Conservation (phyloP, 2,888 invertebrate species). For the Hypercompe scribonia region DNA sequence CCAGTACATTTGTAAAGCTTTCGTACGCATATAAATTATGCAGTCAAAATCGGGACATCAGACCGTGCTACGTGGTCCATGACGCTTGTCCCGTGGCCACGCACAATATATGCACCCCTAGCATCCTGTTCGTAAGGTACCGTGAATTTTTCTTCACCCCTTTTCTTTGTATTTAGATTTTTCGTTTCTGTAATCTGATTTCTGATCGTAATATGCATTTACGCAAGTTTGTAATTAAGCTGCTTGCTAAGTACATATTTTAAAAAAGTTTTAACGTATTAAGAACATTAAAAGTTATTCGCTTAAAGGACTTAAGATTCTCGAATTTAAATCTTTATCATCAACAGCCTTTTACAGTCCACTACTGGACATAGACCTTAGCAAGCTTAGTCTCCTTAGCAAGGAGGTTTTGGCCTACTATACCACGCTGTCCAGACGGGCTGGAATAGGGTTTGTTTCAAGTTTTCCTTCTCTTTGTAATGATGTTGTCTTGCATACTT, state of each 20-base stretch:
- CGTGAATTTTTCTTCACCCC: slow-evolving; percentile 38
- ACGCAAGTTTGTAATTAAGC: neutral
- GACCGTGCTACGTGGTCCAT: slow-evolving; percentile 46
- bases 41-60: slow-evolving; percentile 49
- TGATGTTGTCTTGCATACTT: no score
- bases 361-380: no score
- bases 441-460: no score
- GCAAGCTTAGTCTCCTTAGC: no score
- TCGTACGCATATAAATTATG: slow-evolving; percentile 36
- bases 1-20: slow-evolving; percentile 31
- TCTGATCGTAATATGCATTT: neutral
- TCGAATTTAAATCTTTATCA: no score
- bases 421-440: no score
- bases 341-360: no score
- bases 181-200: slow-evolving; percentile 11
- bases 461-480: no score
- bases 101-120: slow-evolving; percentile 67
- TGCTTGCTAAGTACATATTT: neutral
- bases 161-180: slow-evolving; percentile 8
- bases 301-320: no score
- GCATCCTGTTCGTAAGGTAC: slow-evolving; percentile 54
- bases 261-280: neutral
- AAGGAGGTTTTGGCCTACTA: no score
- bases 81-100: slow-evolving; percentile 47
- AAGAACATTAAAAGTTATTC: neutral